These are phyloP conservation scores for Cheilosia pagana DNA, from an alignment of 2,888 invertebrate genomes.

Conservation along the genomic window DNA sequence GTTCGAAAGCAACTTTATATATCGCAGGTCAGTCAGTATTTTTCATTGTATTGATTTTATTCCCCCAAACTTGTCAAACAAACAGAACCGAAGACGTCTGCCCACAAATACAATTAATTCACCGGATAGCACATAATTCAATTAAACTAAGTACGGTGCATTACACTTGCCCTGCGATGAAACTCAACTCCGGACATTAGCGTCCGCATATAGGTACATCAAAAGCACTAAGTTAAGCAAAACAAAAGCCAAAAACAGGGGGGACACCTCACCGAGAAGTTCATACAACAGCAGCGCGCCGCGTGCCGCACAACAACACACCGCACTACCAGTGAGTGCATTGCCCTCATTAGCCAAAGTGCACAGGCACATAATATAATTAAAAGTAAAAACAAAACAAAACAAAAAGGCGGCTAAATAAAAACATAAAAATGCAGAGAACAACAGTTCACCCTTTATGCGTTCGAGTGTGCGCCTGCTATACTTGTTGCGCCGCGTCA, in stretches of 20 bases:
- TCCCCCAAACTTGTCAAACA: no score
- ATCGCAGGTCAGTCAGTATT: no score
- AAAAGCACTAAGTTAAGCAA: conserved; percentile 13
- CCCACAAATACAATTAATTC: conserved; percentile 2
- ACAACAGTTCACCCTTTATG: conserved; percentile 33
- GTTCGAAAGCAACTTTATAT: no score
- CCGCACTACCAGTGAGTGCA: conserved; percentile 54
- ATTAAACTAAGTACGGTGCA: conserved; percentile 14
- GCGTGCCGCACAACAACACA: conserved; percentile 2
- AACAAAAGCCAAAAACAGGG: neutral
- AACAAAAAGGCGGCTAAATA: conserved; percentile 35
- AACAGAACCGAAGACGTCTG: no score
- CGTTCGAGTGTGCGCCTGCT: conserved; percentile 44
- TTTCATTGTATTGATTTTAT: no score
- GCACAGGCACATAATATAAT: conserved; percentile 57
- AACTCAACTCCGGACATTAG: conserved; percentile 33
- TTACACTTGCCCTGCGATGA: conserved; percentile 20
- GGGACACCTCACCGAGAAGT: neutral
- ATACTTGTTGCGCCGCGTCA: conserved; percentile 46
- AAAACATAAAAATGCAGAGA: conserved; percentile 63
- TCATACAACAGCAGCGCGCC: conserved; percentile 33
- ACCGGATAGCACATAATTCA: conserved; percentile 21
- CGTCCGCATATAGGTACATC: neutral
- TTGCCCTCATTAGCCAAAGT: conserved; percentile 73
- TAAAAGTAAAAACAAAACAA: conserved; percentile 52